Conservation (phyloP, 1,140 invertebrate species). For the Homalodisca vitripennis region DNA sequence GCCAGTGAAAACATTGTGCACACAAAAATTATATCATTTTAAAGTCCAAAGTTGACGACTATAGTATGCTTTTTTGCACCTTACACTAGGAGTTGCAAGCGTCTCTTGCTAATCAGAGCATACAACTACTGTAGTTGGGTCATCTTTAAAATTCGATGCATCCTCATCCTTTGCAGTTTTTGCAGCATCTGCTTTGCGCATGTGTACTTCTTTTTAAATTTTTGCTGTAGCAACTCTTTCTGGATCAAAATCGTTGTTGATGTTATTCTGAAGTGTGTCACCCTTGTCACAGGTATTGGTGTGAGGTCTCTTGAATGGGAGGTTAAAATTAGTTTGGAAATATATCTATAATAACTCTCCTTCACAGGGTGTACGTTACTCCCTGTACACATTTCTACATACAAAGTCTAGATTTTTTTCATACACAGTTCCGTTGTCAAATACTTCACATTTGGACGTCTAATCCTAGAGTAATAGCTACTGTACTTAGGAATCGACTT, state of each 20-base stretch:
- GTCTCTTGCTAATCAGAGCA: slow-evolving; percentile 33
- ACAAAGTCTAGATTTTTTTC: neutral
- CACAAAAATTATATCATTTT: slow-evolving; percentile 35
- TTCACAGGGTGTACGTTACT: neutral
- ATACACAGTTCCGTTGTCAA: neutral
- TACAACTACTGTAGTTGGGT: neutral
- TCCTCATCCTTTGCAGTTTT: neutral
- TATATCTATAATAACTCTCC: neutral
- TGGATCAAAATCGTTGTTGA: neutral
- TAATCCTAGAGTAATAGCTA: neutral
- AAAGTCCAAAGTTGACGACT: slow-evolving; percentile 34
- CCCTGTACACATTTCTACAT: neutral
- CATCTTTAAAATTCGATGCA: neutral
- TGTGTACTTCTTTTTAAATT: slow-evolving; percentile 2
- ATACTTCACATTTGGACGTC: neutral
- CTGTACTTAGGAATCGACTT: neutral
- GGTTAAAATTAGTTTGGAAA: slow-evolving; percentile 5
- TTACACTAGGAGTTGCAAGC: slow-evolving; percentile 28
- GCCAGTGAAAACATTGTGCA: slow-evolving; percentile 33
- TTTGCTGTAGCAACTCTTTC: neutral
- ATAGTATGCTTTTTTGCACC: slow-evolving; percentile 32
- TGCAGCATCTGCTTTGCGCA: slow-evolving; percentile 20
- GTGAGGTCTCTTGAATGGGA: neutral
- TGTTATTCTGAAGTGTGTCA: slow-evolving; percentile 10
- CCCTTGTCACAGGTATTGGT: slow-evolving; percentile 5